Evolutionary conservation across 2,113 vertebrate species (phyloP).

Genomic region (Clarias gariepinus): DNA sequence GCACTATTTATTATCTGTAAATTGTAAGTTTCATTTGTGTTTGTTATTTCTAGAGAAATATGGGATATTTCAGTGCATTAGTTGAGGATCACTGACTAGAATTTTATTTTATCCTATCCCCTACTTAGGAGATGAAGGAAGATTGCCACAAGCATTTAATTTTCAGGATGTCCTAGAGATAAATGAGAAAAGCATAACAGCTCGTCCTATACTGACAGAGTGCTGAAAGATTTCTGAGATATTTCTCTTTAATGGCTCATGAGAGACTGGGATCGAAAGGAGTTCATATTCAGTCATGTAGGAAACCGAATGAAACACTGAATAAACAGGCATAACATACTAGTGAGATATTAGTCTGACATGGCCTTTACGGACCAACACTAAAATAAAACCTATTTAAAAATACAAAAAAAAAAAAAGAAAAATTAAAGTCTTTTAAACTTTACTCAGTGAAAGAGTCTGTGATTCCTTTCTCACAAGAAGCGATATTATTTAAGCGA

Average conservation of each 20-base stretch:
- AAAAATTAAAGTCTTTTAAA: not conserved
- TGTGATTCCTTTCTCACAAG: not conserved
- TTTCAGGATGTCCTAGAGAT: constrained; percentile 1
- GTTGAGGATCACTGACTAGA: not conserved
- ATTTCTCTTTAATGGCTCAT: constrained; percentile 7
- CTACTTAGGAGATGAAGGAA: not conserved
- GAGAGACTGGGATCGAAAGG: not conserved
- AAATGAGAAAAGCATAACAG: not conserved
- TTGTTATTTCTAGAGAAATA: not conserved
- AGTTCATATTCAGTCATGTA: not conserved
- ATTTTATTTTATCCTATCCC: not conserved
- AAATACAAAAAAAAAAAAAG: not conserved
- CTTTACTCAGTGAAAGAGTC: not conserved
- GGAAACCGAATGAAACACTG: not conserved
- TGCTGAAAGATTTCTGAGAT: constrained; percentile 10
- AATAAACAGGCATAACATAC: not conserved
- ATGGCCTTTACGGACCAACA: not conserved
- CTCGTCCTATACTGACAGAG: not conserved
- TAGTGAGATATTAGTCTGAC: not conserved
- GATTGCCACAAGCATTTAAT: not conserved
- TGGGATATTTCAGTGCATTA: not conserved
- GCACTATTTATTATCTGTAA: constrained; percentile 10
- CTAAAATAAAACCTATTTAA: no score
- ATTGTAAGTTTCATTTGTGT: not conserved
- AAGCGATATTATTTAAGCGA: no score